phyloP scores from a whole-genome alignment of 2,888 invertebrate genomes.

The Drosophila meridionalis region DNA sequence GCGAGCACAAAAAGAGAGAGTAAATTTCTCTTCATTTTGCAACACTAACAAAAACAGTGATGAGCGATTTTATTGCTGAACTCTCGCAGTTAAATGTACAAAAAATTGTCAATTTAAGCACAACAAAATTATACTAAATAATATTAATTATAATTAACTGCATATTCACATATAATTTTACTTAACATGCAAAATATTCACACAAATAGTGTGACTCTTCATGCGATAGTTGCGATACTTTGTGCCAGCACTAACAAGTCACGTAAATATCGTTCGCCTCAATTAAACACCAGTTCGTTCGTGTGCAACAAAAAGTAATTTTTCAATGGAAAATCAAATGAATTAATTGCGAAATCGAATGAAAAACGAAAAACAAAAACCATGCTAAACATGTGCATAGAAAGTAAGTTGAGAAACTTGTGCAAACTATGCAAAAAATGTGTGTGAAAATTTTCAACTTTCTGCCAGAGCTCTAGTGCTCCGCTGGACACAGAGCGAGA shows the following conservation, averaged over 20 bases:
- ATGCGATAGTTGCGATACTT: slow-evolving; percentile 22
- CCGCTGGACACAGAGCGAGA: slow-evolving; percentile 37
- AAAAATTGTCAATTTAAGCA: rapidly evolving
- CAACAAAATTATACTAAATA: not conserved
- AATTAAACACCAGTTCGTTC: slow-evolving; percentile 33
- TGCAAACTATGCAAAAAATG: slow-evolving; percentile 21
- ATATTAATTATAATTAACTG: not conserved
- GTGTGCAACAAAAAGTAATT: slow-evolving; percentile 41
- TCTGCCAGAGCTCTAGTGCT: slow-evolving; percentile 35
- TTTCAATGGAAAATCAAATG: slow-evolving; percentile 54
- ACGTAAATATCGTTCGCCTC: slow-evolving; percentile 42
- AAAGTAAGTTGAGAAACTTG: slow-evolving; percentile 54
- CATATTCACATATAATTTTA: not conserved
- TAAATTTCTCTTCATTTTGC: not conserved
- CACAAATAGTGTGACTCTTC: slow-evolving; percentile 12
- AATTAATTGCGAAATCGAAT: slow-evolving; percentile 36
- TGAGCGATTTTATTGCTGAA: not conserved
- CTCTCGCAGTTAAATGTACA: not conserved
- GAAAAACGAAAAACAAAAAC: slow-evolving; percentile 35
- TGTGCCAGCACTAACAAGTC: slow-evolving; percentile 34
- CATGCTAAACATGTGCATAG: slow-evolving; percentile 47
- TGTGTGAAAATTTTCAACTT: slow-evolving; percentile 61
- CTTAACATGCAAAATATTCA: not conserved
- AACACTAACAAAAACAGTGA: slow-evolving; percentile 19
- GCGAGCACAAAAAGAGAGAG: slow-evolving; percentile 3